phyloP scores from a whole-genome alignment of 2,888 invertebrate species.

The Arge pagana region DNA sequence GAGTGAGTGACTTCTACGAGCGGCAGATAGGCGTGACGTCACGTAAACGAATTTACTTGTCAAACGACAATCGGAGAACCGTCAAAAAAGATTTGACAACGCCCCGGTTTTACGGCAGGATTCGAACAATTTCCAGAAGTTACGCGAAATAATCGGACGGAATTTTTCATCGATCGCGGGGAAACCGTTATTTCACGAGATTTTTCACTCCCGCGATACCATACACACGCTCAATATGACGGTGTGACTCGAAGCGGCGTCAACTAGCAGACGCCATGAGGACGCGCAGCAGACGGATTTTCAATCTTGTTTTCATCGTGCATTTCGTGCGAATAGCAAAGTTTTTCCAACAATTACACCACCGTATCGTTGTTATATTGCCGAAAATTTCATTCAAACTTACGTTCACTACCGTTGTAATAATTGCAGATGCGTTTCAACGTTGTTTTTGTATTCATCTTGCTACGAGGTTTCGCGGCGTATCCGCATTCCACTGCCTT shows the following conservation, averaged over 20 bases:
- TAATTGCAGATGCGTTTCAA: conserved; percentile 41
- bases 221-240: not conserved
- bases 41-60: conserved; percentile 16
- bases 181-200: not conserved
- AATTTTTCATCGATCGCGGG: not conserved
- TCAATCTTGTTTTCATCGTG: conserved; percentile 29
- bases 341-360: not conserved
- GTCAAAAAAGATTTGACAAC: conserved; percentile 26
- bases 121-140: too few relatives aligned
- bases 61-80: conserved; percentile 21
- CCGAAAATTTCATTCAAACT: conserved; percentile 17
- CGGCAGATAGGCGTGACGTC: conserved; percentile 3
- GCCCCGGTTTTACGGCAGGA: conserved; percentile 24
- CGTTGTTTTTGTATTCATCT: conserved; percentile 45
- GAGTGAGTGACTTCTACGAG: not conserved
- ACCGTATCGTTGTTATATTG: not conserved
- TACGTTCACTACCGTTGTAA: conserved; percentile 42
- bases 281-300: conserved; percentile 58
- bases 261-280: conserved; percentile 58
- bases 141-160: too few relatives aligned
- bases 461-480: conserved; percentile 43
- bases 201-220: not conserved
- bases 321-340: conserved; percentile 1
- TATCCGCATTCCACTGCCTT: conserved; percentile 47
- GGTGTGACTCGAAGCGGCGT: conserved; percentile 36